Evolutionary conservation across 2,797 vertebrate genomes (phyloP).

Genomic region (Rhincodon typus): DNA sequence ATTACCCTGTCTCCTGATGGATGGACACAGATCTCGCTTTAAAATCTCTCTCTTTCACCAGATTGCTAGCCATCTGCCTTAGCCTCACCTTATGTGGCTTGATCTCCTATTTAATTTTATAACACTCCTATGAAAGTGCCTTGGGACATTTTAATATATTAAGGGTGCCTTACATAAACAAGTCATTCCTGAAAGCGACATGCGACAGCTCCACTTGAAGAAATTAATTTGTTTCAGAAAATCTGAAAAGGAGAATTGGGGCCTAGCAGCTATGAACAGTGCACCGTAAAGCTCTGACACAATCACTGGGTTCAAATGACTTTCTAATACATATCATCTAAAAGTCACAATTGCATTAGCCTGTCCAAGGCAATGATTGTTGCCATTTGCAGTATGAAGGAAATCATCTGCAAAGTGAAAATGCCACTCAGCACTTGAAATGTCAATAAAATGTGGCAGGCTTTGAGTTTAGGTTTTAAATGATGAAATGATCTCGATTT

Average conservation of each 20-base stretch:
- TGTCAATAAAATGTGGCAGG: background rate
- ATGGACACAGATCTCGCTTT: background rate
- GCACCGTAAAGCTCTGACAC: background rate
- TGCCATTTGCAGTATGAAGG: background rate
- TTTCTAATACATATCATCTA: conserved; percentile 30
- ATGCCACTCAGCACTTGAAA: background rate
- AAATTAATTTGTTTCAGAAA: background rate
- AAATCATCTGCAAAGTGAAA: conserved; percentile 8
- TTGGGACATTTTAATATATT: background rate
- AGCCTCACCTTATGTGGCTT: background rate
- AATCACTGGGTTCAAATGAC: background rate
- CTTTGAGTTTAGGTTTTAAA: background rate
- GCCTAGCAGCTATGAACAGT: background rate
- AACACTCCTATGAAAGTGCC: background rate
- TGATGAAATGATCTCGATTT: conserved; percentile 23
- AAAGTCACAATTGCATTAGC: background rate
- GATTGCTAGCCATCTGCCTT: background rate
- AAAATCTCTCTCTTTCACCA: background rate
- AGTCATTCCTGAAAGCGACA: background rate
- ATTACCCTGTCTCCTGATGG: too few species aligned
- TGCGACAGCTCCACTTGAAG: background rate
- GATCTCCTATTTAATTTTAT: background rate
- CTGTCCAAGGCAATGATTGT: background rate
- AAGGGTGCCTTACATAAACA: background rate
- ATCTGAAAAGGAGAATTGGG: background rate